phyloP scores from a whole-genome alignment of 2,113 vertebrate species.

The Penelope pileata region DNA sequence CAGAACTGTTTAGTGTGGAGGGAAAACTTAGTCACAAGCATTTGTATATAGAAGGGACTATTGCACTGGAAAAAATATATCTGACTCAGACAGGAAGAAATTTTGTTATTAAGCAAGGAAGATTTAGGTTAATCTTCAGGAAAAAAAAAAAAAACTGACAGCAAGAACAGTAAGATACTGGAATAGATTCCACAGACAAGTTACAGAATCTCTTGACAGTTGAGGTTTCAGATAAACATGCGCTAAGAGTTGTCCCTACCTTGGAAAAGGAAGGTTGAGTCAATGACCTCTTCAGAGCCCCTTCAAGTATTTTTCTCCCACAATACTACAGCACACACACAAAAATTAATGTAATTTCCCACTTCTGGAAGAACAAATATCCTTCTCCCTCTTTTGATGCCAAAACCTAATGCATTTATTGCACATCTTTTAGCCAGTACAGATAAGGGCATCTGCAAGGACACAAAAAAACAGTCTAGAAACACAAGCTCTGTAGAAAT shows the following conservation, averaged over 20 bases:
- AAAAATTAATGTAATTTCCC: neutral
- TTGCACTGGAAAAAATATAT: neutral
- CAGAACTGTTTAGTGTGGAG: neutral
- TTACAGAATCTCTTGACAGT: neutral
- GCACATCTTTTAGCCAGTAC: neutral
- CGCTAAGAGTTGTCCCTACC: neutral
- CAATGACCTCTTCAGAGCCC: neutral
- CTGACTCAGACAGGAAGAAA: neutral
- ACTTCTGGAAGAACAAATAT: neutral
- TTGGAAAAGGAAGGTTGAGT: neutral
- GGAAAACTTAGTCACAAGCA: neutral
- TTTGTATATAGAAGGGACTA: neutral
- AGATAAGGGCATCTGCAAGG: neutral
- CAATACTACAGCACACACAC: fast-evolving
- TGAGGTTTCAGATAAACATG: neutral
- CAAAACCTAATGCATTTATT: neutral
- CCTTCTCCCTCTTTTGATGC: neutral
- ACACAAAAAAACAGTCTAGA: neutral
- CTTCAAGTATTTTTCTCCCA: neutral
- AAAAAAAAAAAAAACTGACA: neutral
- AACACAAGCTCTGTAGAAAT: neutral
- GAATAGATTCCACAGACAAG: neutral
- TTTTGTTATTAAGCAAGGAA: neutral
- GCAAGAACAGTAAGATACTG: neutral
- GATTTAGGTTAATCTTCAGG: neutral